Evolutionary conservation across 1,140 invertebrate species (phyloP), one percentile per base, ranked within the genome.

Genomic region (Calosoma granatense): DNA sequence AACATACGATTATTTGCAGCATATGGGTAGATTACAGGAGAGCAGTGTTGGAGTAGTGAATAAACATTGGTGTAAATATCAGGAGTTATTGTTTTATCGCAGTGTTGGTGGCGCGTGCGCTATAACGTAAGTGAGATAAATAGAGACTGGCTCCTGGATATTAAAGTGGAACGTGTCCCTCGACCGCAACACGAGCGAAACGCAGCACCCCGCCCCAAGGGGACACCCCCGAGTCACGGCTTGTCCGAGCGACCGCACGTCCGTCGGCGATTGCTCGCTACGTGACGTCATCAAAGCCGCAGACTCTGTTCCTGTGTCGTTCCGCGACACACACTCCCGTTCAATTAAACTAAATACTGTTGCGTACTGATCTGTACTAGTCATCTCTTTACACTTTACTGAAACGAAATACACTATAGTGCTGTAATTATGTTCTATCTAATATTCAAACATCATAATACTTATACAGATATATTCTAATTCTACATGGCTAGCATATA

Each of bases 151-250:
- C 51, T 57, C 56, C 53, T 58, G 56, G 63, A 67, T 47, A 67
- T 67, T 67, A 67, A 67, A 67, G 62, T 65, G 60, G 55, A 64
- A 67, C 65, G 65, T 67, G 65, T 58, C 57, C 54, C 53, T 54
- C 53, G 57, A 64, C 62, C 60, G 47, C 61, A 60, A 55, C 60
- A 61, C 62, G 61, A 59, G 55, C 52, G 54, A 54, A 23, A 51
- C 51, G 39, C 55, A 6, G 26, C 26, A 9, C 41, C 41, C 3
- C 3, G 41, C 6, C 6, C 15, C n/a, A n/a, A n/a, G n/a, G n/a
- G n/a, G n/a, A n/a, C n/a, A n/a, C n/a, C n/a, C n/a, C n/a, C 17
- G 3, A 4, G 6, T 17, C 17, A 4, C 41, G n/a, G 41, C 59
- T 51, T 63, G 56, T 60, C 55, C 61, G 59, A 61, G 59, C 23